Evolutionary conservation across 2,113 vertebrate genomes (phyloP), one percentile per base, ranked within the genome.

Genomic region (Hystrix cristata): DNA sequence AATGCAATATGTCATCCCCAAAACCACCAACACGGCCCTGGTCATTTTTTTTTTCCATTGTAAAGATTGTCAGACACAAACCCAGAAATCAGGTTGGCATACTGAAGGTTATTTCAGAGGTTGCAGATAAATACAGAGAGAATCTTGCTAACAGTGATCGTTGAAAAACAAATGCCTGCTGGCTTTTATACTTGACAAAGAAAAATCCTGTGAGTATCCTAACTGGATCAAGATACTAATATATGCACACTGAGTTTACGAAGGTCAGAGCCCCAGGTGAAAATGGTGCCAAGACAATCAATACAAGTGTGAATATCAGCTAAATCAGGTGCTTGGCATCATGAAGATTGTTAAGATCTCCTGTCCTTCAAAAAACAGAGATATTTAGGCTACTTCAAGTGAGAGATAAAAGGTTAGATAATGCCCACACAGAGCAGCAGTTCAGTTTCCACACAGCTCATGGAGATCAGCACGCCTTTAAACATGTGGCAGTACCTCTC

Each of bases 101-200:
- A 62, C 94, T 87, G 87, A 95, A 90, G 90, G 25, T 69, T 93
- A 80, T 80, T 93, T 84, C 76, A 69, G 29, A 80, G 13, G 15
- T 59, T 95, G 48, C n/a, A 87, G 87, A 95, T 84, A 94, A 95
- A 93, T 90, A 79, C 60, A 80, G 83, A 57, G 46, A 95, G 94
- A 93, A 90, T 5, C 80, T 94, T 86, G 76, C 65, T 95, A 93
- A 93, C 55, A 80, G 55, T 51, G 71, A 89, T 91, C 0, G 0
- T 87, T 90, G 10, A 23, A 76, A 97, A 86, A 57, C 43, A 97
- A 83, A 97, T n/a, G 27, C 67, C 62, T 95, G 65, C 80, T 89
- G 59, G 25, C 55, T 93, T 85, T 86, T 74, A 78, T 59, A 65
- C n/a, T 43, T 64, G 69, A 92, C 53, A 2, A 96, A 86, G 57